Evolutionary conservation across 2,888 invertebrate genomes (phyloP).

Genomic region (Tridacna crocea): DNA sequence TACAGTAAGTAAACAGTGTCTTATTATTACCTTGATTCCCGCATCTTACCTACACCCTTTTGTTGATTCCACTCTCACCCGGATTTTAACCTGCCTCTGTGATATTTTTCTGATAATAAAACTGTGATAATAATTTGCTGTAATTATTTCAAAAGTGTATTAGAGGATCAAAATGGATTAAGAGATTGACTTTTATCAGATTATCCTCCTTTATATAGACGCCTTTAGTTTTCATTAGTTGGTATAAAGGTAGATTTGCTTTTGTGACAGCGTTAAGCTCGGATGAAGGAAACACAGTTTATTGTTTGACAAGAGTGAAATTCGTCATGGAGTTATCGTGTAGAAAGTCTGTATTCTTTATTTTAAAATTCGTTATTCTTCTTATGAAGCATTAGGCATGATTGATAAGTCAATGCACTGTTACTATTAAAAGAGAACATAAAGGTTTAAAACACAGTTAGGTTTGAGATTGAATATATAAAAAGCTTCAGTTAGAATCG

Average conservation of each 20-base stretch:
- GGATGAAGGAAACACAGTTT: no score
- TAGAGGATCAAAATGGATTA: slow-evolving; percentile 23
- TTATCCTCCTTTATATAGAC: background rate
- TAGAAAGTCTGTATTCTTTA: slow-evolving; percentile 10
- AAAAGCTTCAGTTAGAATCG: no score
- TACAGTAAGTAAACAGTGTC: slow-evolving; percentile 48
- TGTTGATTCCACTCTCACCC: background rate
- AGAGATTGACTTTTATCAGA: slow-evolving; percentile 16
- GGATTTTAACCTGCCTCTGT: slow-evolving; percentile 9
- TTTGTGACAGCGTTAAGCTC: no score
- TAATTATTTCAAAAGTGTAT: slow-evolving; percentile 9
- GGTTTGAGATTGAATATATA: no score
- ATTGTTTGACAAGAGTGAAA: background rate
- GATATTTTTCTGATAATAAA: background rate
- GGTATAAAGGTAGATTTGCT: no score
- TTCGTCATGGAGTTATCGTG: background rate
- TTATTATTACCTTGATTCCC: slow-evolving; percentile 26
- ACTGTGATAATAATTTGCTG: background rate
- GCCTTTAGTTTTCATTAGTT: no score
- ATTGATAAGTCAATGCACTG: no score
- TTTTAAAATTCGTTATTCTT: no score
- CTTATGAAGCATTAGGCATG: no score
- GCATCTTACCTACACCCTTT: background rate
- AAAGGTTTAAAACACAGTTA: no score
- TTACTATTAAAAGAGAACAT: no score